A percentile compares a stretch with the other conserved stretches of the same genome.
phyloP scores from a whole-genome alignment of 2,888 invertebrate species.

The Petrolisthes manimaculis region DNA sequence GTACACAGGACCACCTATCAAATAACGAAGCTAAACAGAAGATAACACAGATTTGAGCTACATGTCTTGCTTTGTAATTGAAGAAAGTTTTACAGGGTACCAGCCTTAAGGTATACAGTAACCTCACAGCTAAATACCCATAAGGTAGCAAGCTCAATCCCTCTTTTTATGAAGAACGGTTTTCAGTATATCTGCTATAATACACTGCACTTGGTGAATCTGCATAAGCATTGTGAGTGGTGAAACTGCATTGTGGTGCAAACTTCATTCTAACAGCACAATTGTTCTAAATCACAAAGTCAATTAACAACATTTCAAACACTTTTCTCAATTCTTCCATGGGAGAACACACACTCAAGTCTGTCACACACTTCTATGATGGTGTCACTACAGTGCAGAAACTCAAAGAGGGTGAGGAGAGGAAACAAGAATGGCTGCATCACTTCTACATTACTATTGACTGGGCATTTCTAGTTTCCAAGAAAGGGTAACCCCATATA shows the following conservation, averaged over 20 bases:
- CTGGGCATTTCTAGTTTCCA: neutral
- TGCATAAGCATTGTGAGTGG: neutral
- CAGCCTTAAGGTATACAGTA: too few relatives aligned
- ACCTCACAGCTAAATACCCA: too few relatives aligned
- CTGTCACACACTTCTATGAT: constrained; percentile 1
- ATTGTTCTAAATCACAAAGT: neutral
- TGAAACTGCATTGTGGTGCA: neutral
- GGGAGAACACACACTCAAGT: neutral
- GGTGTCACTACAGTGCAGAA: constrained; percentile 8
- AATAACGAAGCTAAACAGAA: too few relatives aligned
- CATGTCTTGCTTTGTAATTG: too few relatives aligned
- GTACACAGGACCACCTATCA: too few relatives aligned
- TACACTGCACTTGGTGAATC: neutral
- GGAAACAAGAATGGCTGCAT: neutral
- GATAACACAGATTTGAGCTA: too few relatives aligned
- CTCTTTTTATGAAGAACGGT: too few relatives aligned
- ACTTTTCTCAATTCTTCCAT: neutral
- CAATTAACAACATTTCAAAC: neutral
- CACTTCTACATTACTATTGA: neutral
- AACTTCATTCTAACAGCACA: neutral
- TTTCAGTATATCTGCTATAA: neutral
- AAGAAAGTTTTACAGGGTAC: too few relatives aligned
- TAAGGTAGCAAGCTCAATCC: too few relatives aligned
- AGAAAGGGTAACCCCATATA: too few relatives aligned
- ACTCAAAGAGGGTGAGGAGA: neutral